Evolutionary conservation across 2,888 invertebrate species (phyloP).

Genomic region (Ophion costatus): DNA sequence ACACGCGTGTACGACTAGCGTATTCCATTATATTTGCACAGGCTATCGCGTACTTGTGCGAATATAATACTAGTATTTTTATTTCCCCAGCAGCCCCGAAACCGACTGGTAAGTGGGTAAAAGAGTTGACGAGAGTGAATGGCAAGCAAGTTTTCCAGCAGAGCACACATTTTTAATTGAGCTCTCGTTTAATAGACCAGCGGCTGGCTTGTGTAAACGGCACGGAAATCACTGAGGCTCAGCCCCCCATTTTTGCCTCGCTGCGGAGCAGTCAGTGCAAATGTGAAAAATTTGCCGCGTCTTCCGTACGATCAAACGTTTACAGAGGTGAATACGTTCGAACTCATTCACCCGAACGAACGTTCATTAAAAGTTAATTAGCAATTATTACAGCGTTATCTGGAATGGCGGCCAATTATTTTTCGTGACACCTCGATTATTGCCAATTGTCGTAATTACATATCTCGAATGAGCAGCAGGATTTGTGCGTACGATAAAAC

Average conservation of each 20-base stretch:
- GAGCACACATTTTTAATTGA: slow-evolving; percentile 57
- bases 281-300: neutral
- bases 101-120: slow-evolving; percentile 9
- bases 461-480: neutral
- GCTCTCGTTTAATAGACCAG: slow-evolving; percentile 15
- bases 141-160: slow-evolving; percentile 37
- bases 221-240: slow-evolving; percentile 14
- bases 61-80: slow-evolving; percentile 8
- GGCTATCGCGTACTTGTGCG: neutral
- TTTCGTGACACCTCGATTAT: neutral
- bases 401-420: neutral
- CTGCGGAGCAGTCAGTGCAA: neutral
- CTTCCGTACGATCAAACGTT: neutral
- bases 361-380: neutral
- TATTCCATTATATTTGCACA: neutral
- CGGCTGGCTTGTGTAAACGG: neutral
- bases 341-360: neutral
- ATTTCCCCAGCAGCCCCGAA: slow-evolving; percentile 2
- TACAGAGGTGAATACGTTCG: neutral
- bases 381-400: neutral
- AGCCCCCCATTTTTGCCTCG: neutral
- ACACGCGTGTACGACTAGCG: neutral
- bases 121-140: neutral
- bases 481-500: neutral
- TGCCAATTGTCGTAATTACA: neutral